Evolutionary conservation across 1,140 invertebrate genomes (phyloP), one percentile per base, ranked within the genome.

Genomic region (Polypedilum vanderplanki): DNA sequence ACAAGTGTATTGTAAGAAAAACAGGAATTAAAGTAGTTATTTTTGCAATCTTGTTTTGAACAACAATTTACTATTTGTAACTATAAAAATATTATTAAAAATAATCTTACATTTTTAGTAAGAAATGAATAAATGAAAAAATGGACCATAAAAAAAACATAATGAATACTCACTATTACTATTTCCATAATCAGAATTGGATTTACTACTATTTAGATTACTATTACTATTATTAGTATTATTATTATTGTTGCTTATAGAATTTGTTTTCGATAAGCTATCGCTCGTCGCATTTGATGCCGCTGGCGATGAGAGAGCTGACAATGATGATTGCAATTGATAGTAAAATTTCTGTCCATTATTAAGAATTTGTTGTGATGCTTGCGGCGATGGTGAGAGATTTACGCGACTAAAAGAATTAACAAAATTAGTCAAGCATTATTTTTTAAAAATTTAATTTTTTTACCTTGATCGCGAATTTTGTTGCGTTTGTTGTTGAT

Each of bases 341-440:
- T 70, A 70, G 18, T 70, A 70, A 22, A 70, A 70, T 22, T 70
- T 70, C 20, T 70, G 65, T 70, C 65, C 65, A 70, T 70, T 70
- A 70, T 70, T 70, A 12, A 70, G 65, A 18, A 70, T 18, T 70
- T 70, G 65, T 20, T 70, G 65, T 20, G 65, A 70, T 22, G 17
- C 17, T 70, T 70, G 65, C 3, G 65, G 65, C 20, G 65, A 70
- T 22, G 65, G 65, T 20, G 65, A 18, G 7, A 70, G 65, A 70
- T 70, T 70, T 18, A 22, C 20, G 18, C 65, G 17, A 12, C 65
- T 70, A 70, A 70, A 70, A 70, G 0, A 70, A 22, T 9, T 22
- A 7, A 70, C 15, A 20, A 22, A 7, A 8, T 70, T 70, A 20
- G 20, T 20, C 1, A 22, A 20, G 2, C 4, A 20, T 18, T 22